Conservation (phyloP, 2,113 vertebrate species). For the Amia ocellicauda region DNA sequence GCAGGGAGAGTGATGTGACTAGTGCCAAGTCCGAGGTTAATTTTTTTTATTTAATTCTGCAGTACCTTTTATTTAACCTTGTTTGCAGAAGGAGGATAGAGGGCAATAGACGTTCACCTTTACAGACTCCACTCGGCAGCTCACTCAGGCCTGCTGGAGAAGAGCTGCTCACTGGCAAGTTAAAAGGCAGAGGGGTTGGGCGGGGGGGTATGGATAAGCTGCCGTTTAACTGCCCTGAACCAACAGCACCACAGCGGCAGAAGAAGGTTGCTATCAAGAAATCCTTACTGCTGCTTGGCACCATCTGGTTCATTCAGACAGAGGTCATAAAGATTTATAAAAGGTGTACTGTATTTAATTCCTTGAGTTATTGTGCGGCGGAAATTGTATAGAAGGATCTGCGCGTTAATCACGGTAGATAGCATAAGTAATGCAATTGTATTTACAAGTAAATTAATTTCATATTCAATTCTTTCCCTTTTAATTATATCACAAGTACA, state of each 20-base stretch:
- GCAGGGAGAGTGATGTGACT: slow-evolving; percentile 23
- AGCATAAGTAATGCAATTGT: slow-evolving; percentile 33
- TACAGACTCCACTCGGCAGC: not conserved
- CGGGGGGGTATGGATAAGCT: not conserved
- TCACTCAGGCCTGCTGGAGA: slow-evolving; percentile 9
- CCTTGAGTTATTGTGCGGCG: too few relatives aligned
- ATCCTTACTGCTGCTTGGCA: too few relatives aligned
- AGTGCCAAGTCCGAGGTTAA: slow-evolving; percentile 20
- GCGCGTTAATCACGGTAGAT: too few relatives aligned
- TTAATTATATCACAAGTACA: too few relatives aligned
- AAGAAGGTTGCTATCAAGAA: too few relatives aligned
- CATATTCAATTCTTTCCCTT: slow-evolving; percentile 16
- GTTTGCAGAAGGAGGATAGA: not conserved
- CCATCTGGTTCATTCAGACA: too few relatives aligned
- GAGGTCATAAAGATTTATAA: too few relatives aligned
- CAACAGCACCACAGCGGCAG: too few relatives aligned
- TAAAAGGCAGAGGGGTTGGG: slow-evolving; percentile 7
- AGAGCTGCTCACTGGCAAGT: slow-evolving; percentile 15
- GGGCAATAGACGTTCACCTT: slow-evolving; percentile 13
- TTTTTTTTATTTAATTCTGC: slow-evolving; percentile 21
- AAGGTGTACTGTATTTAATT: too few relatives aligned
- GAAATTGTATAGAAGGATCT: too few relatives aligned
- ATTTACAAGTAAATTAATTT: slow-evolving; percentile 52
- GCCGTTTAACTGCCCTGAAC: too few relatives aligned
- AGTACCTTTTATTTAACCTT: slow-evolving; percentile 26